phyloP scores from a whole-genome alignment of 2,888 invertebrate genomes.

The Platycheirus albimanus region DNA sequence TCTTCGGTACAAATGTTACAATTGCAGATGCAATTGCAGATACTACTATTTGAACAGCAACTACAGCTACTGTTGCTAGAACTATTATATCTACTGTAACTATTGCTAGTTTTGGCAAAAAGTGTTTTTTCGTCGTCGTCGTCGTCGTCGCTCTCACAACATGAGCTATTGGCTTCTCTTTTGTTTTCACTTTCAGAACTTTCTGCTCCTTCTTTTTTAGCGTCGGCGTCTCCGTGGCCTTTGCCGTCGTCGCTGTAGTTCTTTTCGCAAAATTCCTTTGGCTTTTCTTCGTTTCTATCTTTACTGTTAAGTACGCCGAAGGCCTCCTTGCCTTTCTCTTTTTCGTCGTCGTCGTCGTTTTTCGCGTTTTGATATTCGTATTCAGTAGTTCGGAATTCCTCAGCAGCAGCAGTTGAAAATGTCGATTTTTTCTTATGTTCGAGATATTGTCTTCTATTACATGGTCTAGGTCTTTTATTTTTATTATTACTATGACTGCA shows the following conservation, averaged over 20 bases:
- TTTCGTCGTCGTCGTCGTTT: conserved; percentile 1
- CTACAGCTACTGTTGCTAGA: conserved; percentile 52
- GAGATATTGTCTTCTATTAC: neutral
- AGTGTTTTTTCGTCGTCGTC: conserved; percentile 57
- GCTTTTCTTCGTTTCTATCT: neutral
- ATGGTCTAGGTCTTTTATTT: conserved; percentile 21
- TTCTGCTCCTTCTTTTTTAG: neutral
- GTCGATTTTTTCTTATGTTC: neutral
- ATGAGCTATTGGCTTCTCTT: conserved; percentile 1
- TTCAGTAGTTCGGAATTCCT: conserved; percentile 26
- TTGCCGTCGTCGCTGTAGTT: conserved; percentile 25
- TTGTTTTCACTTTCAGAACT: neutral
- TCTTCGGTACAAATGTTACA: conserved; percentile 38
- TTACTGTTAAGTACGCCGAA: neutral
- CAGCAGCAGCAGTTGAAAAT: conserved; percentile 7
- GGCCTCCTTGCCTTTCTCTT: neutral
- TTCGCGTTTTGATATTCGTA: conserved; percentile 32
- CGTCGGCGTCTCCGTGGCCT: conserved; percentile 23
- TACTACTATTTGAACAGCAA: conserved; percentile 47
- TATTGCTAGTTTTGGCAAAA: conserved; percentile 59
- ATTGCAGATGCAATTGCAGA: conserved; percentile 41
- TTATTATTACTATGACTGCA: conserved; percentile 37
- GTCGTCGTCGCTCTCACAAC: conserved; percentile 21
- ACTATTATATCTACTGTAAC: conserved; percentile 47
- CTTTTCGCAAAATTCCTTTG: neutral